Evolutionary conservation across 2,797 vertebrate genomes (phyloP).

Genomic region (Enteromius radiatus): DNA sequence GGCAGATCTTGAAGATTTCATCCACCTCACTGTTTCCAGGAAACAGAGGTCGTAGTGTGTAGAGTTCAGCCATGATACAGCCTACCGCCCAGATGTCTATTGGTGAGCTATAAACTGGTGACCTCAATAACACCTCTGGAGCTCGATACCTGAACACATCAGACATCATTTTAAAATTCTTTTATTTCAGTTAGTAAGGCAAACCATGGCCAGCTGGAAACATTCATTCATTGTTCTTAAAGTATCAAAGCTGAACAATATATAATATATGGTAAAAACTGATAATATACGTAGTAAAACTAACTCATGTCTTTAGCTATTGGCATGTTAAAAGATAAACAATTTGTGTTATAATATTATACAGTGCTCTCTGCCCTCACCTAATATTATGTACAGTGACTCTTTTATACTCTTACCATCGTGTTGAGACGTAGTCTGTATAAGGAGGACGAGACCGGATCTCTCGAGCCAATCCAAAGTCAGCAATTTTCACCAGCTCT

Average conservation of each 20-base stretch:
- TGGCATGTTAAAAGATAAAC: not conserved
- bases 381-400: not conserved
- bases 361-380: not conserved
- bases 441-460: constrained; percentile 96
- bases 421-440: constrained; percentile 96
- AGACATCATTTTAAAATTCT: not conserved
- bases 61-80: constrained; percentile 98
- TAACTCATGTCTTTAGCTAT: not conserved
- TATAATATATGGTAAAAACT: not conserved
- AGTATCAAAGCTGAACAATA: not conserved
- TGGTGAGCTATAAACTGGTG: constrained; percentile 91
- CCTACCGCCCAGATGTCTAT: constrained; percentile 98
- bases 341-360: not conserved
- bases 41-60: constrained; percentile 94
- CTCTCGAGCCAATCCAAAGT: constrained; percentile 97
- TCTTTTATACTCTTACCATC: constrained; percentile 82
- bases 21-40: constrained; percentile 97
- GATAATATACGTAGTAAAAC: not conserved
- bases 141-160: constrained; percentile 88
- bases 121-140: constrained; percentile 93
- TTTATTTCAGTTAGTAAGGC: not conserved
- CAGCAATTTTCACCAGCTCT: constrained; percentile 97
- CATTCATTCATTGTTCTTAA: not conserved
- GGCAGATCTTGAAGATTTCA: constrained; percentile 99
- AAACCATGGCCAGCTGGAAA: not conserved